phyloP scores from a whole-genome alignment of 2,888 invertebrate genomes.

The Eupithecia dodoneata region DNA sequence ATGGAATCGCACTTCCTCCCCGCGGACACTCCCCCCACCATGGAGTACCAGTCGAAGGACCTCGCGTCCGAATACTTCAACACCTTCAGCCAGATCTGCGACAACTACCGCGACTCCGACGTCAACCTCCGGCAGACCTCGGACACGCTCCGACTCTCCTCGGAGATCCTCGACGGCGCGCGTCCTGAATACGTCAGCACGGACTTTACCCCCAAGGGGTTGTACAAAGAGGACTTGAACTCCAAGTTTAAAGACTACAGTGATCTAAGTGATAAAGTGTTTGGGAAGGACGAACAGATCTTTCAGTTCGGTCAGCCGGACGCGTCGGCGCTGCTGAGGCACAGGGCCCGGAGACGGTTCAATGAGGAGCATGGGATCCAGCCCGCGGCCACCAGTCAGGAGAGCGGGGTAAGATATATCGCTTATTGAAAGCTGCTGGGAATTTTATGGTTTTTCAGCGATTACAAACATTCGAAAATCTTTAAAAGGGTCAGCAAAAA shows the following conservation, averaged over 20 bases:
- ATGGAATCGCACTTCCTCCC: slow-evolving; percentile 79
- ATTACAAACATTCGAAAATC: background rate
- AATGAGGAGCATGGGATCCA: slow-evolving; percentile 77
- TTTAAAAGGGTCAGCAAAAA: background rate
- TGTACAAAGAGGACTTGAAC: slow-evolving; percentile 36
- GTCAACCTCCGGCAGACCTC: slow-evolving; percentile 72
- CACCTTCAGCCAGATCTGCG: slow-evolving; percentile 78
- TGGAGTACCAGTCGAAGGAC: slow-evolving; percentile 70
- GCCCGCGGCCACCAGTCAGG: slow-evolving; percentile 76
- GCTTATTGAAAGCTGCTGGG: background rate
- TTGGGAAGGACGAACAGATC: slow-evolving; percentile 72
- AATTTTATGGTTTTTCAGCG: background rate
- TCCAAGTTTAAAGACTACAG: slow-evolving; percentile 16
- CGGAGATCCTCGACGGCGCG: slow-evolving; percentile 72
- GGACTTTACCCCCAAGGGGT: slow-evolving; percentile 53
- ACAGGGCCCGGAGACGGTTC: slow-evolving; percentile 73
- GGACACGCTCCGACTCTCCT: slow-evolving; percentile 69
- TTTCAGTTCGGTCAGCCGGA: slow-evolving; percentile 86
- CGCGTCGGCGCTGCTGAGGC: slow-evolving; percentile 81
- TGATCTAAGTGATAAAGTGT: slow-evolving; percentile 66
- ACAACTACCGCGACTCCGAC: slow-evolving; percentile 72
- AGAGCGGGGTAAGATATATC: slow-evolving; percentile 79
- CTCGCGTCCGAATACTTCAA: slow-evolving; percentile 78
- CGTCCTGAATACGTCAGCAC: slow-evolving; percentile 62
- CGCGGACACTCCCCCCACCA: slow-evolving; percentile 85